Percentiles rank a stretch among this genome's conserved stretches.
phyloP scores from a whole-genome alignment of 1,140 invertebrate species.

The Agraylea sexmaculata region DNA sequence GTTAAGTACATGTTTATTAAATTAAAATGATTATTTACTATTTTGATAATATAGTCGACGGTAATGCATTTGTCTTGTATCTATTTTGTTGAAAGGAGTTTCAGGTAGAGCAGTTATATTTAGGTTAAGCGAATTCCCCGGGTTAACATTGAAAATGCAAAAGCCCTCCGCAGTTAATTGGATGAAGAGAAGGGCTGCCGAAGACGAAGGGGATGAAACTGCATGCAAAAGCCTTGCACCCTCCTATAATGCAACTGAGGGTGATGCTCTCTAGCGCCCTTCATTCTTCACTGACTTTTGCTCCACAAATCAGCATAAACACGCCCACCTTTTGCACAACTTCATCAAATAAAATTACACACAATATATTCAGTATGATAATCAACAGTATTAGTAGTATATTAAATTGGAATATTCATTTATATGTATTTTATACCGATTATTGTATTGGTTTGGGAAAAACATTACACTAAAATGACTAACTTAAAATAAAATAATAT shows the following conservation, averaged over 20 bases:
- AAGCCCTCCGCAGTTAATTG: conserved; percentile 19
- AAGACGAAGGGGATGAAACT: conserved; percentile 4
- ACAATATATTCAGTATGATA: background rate
- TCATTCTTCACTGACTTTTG: too few species aligned
- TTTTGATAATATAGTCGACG: background rate
- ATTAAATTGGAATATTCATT: too few species aligned
- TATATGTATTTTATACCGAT: too few species aligned
- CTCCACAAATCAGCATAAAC: too few species aligned
- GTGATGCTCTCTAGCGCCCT: too few species aligned
- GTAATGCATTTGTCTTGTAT: background rate
- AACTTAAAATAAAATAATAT: background rate
- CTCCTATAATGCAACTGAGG: conserved; percentile 15
- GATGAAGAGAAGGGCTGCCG: conserved; percentile 10
- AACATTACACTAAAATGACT: background rate
- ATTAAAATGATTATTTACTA: background rate
- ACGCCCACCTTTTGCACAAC: conserved; percentile 17
- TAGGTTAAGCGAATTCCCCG: conserved; percentile 2
- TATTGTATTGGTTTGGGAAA: too few species aligned
- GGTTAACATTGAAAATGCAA: conserved; percentile 16
- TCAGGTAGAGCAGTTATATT: conserved; percentile 4
- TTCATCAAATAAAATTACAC: background rate
- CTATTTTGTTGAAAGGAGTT: background rate
- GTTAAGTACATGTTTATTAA: background rate
- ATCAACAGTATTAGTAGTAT: too few species aligned
- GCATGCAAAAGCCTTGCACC: conserved; percentile 5